Evolutionary conservation across 2,113 vertebrate species (phyloP).

Genomic region (Pyxicephalus adspersus): DNA sequence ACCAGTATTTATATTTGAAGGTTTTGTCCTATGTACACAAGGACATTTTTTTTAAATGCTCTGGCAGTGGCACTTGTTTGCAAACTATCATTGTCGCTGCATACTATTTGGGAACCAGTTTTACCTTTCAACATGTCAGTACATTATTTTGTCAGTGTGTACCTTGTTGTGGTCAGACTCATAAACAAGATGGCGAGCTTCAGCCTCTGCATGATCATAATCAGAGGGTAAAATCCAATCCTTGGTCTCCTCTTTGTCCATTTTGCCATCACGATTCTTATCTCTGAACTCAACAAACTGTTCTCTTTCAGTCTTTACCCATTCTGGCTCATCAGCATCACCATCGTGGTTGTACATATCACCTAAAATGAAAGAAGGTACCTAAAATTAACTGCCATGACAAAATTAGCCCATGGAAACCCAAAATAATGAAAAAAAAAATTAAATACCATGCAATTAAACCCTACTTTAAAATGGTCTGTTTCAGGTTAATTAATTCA

Average conservation of each 20-base stretch:
- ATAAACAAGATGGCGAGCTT: constrained; percentile 88
- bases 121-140: too few relatives aligned
- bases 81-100: too few relatives aligned
- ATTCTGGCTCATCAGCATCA: constrained; percentile 82
- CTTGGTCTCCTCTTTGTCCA: constrained; percentile 90
- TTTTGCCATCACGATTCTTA: constrained; percentile 89
- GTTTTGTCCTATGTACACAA: too few relatives aligned
- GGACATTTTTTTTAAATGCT: too few relatives aligned
- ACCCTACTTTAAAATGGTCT: too few relatives aligned
- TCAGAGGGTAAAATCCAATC: constrained; percentile 92
- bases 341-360: constrained; percentile 87
- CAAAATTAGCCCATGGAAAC: too few relatives aligned
- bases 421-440: too few relatives aligned
- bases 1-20: too few relatives aligned
- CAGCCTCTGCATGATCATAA: constrained; percentile 86
- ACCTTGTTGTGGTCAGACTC: constrained; percentile 89
- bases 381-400: background rate
- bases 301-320: constrained; percentile 87
- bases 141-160: background rate
- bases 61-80: too few relatives aligned
- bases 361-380: constrained; percentile 66
- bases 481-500: too few relatives aligned
- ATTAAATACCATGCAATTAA: too few relatives aligned
- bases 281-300: constrained; percentile 92
- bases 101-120: too few relatives aligned